Evolutionary conservation across 2,113 vertebrate species (phyloP).

Genomic region (Vimba vimba): DNA sequence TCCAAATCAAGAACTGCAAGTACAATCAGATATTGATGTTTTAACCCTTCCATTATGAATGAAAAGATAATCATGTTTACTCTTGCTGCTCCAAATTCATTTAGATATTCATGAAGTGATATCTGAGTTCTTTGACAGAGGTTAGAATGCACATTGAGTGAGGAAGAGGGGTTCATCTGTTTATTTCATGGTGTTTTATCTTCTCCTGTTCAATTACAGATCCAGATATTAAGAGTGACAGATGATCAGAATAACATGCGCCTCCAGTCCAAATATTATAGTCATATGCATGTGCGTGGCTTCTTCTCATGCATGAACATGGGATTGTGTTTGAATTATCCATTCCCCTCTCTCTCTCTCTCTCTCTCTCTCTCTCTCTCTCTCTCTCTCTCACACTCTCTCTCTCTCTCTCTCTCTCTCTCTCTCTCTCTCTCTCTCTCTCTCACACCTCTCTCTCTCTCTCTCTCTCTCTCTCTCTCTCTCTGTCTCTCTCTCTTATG

Average conservation of each 20-base stretch:
- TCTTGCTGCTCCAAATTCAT: neutral
- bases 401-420: neutral
- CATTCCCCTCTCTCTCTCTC: neutral
- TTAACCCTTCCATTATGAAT: neutral
- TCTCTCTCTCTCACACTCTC: conserved; percentile 5
- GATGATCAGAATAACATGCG: conserved; percentile 20
- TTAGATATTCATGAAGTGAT: conserved; percentile 16
- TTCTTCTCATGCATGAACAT: conserved; percentile 13
- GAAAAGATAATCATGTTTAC: neutral
- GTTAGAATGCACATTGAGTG: neutral
- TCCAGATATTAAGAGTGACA: conserved; percentile 31
- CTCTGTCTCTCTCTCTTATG: neutral
- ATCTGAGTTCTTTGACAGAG: neutral
- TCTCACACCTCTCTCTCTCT: neutral
- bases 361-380: neutral
- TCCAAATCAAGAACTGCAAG: neutral
- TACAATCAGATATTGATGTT: neutral
- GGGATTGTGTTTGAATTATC: conserved; percentile 14
- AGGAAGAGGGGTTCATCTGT: neutral
- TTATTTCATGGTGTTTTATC: conserved; percentile 27
- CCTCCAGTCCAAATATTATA: conserved; percentile 21
- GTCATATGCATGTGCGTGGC: conserved; percentile 11
- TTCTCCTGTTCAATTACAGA: conserved; percentile 32
- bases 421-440: too few species aligned
- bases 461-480: conserved; percentile 1